Base-by-base conservation (phyloP, 2,113 vertebrate genomes). In the Burhinus bistriatus region DNA sequence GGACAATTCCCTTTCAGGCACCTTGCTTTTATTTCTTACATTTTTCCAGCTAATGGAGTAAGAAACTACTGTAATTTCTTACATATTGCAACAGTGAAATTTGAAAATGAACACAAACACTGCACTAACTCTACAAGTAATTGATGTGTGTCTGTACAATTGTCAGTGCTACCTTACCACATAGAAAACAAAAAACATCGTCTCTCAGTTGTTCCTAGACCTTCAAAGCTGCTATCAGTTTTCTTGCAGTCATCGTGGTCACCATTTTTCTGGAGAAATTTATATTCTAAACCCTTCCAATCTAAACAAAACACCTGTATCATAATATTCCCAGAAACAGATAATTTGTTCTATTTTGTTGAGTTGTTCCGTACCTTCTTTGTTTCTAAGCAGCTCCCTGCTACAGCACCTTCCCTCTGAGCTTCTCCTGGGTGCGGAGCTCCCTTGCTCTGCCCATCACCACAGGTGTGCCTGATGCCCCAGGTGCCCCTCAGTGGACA, bases 171-270 rank as follows among this genome's bases (percentile, higher is more conserved):
- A 40, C 30, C 23, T 86, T 49, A 89, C 18, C 19, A 40, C 6
- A 2, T 0, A 49, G 21, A 71, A 77, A 80, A 44, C 25, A 90
- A 55, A 30, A 26, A 9, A 8, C 54, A 34, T 65, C 54, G 62
- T 68, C 42, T 38, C 40, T 44, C 44, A 32, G 34, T 8, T 73
- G 7, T 8, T 57, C 65, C 59, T 36, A 40, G 11, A 26, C 2
- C 36, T 49, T 16, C 55, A 93, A 91, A 87, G 32, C 40, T 52
- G 9, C 42, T 22, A 3, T 14, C 22, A 26, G 10, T 17, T 73
- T 81, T 62, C 36, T 66, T 54, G 6, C 36, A 32, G 26, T 57
- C 23, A 25, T 6, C 2, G 0, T 1, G 0, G 13, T 13, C 62
- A 65, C 20, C 2, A 14, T n/a, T 68, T 45, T 64, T 32, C 42